Percentiles rank a stretch among this genome's conserved stretches.
These are phyloP conservation scores for Romanogobio albipinnatus DNA, from an alignment of 2,113 vertebrate species.

Conservation along the genomic window DNA sequence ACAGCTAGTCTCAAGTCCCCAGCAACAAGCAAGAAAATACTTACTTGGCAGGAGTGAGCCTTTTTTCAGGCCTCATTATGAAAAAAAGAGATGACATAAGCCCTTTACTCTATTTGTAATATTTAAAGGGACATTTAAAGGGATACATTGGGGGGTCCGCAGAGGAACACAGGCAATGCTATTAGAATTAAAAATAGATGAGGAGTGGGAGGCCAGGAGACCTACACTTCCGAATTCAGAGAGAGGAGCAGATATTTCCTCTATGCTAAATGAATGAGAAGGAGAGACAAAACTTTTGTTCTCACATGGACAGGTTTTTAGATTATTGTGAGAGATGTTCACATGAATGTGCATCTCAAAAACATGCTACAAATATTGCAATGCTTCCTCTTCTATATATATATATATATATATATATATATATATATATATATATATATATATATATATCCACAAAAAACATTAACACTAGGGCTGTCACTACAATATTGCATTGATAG, in stretches of 20 bases:
- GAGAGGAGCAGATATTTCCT: constrained; percentile 19
- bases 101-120: constrained; percentile 41
- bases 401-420: no score
- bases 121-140: constrained; percentile 50
- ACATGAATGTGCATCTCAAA: constrained; percentile 17
- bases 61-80: neutral
- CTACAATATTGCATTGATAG: no score
- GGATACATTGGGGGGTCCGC: constrained; percentile 27
- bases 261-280: neutral
- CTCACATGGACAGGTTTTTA: neutral
- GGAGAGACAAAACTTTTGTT: neutral
- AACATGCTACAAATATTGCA: constrained; percentile 43
- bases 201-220: constrained; percentile 10
- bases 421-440: no score
- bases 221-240: constrained; percentile 41
- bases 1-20: neutral
- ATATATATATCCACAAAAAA: neutral
- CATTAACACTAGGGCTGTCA: no score
- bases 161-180: constrained; percentile 39
- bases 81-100: constrained; percentile 27
- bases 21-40: constrained; percentile 15
- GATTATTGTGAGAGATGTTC: neutral
- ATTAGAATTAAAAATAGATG: constrained; percentile 59
- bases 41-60: neutral
- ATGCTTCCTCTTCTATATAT: neutral